phyloP scores from a whole-genome alignment of 2,888 invertebrate species.

The Hydriomena furcata region DNA sequence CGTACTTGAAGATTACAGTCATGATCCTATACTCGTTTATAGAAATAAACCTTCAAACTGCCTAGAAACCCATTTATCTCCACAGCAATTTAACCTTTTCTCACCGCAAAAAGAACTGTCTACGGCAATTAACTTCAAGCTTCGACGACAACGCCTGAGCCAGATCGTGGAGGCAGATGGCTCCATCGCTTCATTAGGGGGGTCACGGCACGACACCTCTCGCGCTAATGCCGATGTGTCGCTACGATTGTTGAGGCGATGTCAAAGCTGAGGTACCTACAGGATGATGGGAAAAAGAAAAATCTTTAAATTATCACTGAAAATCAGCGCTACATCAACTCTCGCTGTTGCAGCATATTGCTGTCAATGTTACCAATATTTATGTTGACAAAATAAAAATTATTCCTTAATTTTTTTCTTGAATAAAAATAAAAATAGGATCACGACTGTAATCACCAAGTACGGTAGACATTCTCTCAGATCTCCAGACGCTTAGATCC shows the following conservation, averaged over 20 bases:
- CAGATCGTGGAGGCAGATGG: constrained; percentile 36
- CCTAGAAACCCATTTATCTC: constrained; percentile 9
- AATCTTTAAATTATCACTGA: no score
- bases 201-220: constrained; percentile 63
- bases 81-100: constrained; percentile 20
- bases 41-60: neutral
- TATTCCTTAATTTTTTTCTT: no score
- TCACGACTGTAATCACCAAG: no score
- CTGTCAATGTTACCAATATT: no score
- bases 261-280: constrained; percentile 25
- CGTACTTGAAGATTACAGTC: no score
- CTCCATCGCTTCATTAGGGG: constrained; percentile 63
- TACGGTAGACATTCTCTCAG: no score
- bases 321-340: no score
- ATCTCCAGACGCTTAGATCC: no score
- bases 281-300: constrained; percentile 2
- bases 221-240: constrained; percentile 71
- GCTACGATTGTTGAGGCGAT: constrained; percentile 51
- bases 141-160: constrained; percentile 31
- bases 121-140: constrained; percentile 32
- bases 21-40: no score
- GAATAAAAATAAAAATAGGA: no score
- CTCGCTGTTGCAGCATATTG: no score
- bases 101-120: constrained; percentile 21
- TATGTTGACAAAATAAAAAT: no score